Evolutionary conservation across 2,888 invertebrate species (phyloP), one percentile per base, ranked within the genome.

Genomic region (Cyclophora punctaria): DNA sequence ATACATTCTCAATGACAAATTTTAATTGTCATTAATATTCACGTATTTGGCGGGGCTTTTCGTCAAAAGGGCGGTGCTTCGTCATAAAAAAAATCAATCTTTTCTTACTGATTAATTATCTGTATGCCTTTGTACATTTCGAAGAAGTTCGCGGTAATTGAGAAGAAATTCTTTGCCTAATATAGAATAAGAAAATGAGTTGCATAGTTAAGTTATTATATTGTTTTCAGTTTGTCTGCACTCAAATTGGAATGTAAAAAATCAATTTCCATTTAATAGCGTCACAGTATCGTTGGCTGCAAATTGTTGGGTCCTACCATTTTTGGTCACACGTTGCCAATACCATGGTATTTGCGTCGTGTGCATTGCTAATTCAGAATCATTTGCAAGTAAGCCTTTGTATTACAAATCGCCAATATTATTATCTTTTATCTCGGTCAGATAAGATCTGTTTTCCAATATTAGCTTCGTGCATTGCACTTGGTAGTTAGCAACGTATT

Each of bases 161-260:
- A 67, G 59, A 63, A 68, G 64, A 67, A 75, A 81, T 81, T 76
- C 80, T 66, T 74, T 73, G 69, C 57, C 79, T 75, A 75, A 74
- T 75, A 67, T 64, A 60, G 71, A 56, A 66, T 53, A 51, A 57
- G 53, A 59, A 67, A 72, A 67, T 65, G 62, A 67, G 61, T 71
- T 62, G 63, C 64, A 77, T 76, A 80, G 80, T 82, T 80, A 83
- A 83, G 82, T 83, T 79, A 82, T 83, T 83, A 81, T 74, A 74
- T 73, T 74, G 71, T 74, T 67, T 37, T 69, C 66, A 69, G 60
- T 60, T 60, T 59, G 59, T 63, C 58, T 34, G 4, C 58, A 62
- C 56, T 44, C 34, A 20, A 69, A 68, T 70, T 65, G 69, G 64
- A 60, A 58, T 59, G 62, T 60, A 71, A 67, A 66, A 44, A 44